Evolutionary conservation across 2,888 invertebrate genomes (phyloP).

Genomic region (Euzophera pinguis): DNA sequence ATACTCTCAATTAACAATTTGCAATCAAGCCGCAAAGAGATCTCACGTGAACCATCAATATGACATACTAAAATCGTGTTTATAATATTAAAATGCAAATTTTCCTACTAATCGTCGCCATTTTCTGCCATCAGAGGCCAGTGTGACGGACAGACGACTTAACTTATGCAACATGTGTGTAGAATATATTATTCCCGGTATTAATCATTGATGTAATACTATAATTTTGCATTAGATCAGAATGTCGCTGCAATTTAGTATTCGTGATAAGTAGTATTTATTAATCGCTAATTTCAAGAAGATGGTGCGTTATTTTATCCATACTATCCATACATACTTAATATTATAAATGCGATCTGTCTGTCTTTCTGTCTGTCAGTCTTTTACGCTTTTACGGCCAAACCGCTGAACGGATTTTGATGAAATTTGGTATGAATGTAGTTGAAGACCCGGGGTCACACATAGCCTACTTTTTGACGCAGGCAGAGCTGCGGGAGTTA

Average conservation of each 20-base stretch:
- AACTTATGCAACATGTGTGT: conserved; percentile 41
- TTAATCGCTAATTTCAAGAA: too few species aligned
- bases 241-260: not conserved
- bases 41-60: not conserved
- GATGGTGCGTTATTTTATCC: too few species aligned
- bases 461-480: too few species aligned
- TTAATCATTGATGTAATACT: conserved; percentile 15
- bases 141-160: conserved; percentile 42
- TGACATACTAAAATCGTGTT: conserved; percentile 29
- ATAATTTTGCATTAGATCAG: conserved; percentile 2
- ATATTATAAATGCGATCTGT: too few species aligned
- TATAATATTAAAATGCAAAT: conserved; percentile 57
- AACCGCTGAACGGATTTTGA: too few species aligned
- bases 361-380: too few species aligned
- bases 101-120: conserved; percentile 53
- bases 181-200: conserved; percentile 42
- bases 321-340: too few species aligned
- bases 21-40: not conserved
- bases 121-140: conserved; percentile 64
- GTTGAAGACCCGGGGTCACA: too few species aligned
- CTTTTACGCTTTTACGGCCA: too few species aligned
- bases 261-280: too few species aligned
- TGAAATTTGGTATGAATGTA: too few species aligned
- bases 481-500: too few species aligned
- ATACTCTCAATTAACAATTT: not conserved